Evolutionary conservation across 2,888 invertebrate genomes (phyloP).

Genomic region (Acanthacorydalis orientalis): DNA sequence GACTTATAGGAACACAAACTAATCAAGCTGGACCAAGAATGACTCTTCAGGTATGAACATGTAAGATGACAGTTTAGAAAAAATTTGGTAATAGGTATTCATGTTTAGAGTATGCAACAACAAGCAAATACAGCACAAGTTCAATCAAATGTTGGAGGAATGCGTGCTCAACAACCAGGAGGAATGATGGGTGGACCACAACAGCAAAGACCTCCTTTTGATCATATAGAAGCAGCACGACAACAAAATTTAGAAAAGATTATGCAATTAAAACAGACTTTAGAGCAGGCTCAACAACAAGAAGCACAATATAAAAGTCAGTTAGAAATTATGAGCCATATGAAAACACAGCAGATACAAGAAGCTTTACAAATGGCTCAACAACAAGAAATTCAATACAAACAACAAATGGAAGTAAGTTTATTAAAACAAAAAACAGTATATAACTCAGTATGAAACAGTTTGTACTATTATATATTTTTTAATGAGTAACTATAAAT

Average conservation of each 20-base stretch:
- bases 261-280: slow-evolving; percentile 54
- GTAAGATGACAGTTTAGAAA: background rate
- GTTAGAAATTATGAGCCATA: slow-evolving; percentile 52
- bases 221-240: slow-evolving; percentile 52
- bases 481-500: background rate
- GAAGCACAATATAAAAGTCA: slow-evolving; percentile 64
- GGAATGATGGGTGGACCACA: slow-evolving; percentile 20
- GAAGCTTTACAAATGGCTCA: slow-evolving; percentile 56
- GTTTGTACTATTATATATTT: background rate
- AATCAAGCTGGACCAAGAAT: slow-evolving; percentile 15
- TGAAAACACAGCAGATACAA: slow-evolving; percentile 37
- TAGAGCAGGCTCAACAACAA: slow-evolving; percentile 65
- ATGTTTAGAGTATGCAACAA: slow-evolving; percentile 14
- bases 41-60: slow-evolving; percentile 11
- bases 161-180: slow-evolving; percentile 9
- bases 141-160: slow-evolving; percentile 12
- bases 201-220: slow-evolving; percentile 27
- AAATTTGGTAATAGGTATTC: slow-evolving; percentile 4
- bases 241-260: slow-evolving; percentile 68
- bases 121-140: slow-evolving; percentile 13
- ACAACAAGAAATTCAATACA: slow-evolving; percentile 66
- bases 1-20: slow-evolving; percentile 15
- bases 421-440: slow-evolving; percentile 10
- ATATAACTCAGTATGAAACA: slow-evolving; percentile 1
- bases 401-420: slow-evolving; percentile 48